Conservation (phyloP, 2,797 vertebrate species). For the Hypotaenidia okinawae region DNA sequence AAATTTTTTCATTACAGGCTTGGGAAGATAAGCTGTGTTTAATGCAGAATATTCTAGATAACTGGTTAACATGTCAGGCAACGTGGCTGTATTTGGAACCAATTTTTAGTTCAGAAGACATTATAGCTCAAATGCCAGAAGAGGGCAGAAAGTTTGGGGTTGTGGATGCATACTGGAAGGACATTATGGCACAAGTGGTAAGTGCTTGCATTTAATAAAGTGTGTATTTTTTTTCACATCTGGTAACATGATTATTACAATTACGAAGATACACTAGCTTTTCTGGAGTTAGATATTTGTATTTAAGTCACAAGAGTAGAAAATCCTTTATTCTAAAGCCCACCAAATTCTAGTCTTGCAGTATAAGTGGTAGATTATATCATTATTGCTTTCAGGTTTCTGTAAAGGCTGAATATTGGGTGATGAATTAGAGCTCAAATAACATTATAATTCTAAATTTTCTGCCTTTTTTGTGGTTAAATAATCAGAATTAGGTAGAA, state of each 20-base stretch:
- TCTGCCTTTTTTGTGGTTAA: background rate
- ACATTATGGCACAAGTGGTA: slow-evolving; percentile 86
- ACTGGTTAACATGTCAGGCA: slow-evolving; percentile 88
- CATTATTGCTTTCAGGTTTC: background rate
- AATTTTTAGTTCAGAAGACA: slow-evolving; percentile 95
- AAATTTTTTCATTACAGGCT: slow-evolving; percentile 75
- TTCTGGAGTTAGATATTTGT: background rate
- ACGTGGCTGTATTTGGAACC: slow-evolving; percentile 94
- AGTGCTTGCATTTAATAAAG: slow-evolving; percentile 33
- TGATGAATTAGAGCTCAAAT: background rate
- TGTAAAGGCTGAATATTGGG: background rate
- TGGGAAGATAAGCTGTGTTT: slow-evolving; percentile 90
- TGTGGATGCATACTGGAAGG: slow-evolving; percentile 89
- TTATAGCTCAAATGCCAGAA: slow-evolving; percentile 93
- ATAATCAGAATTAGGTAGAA: background rate
- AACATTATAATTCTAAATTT: background rate
- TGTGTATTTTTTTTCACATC: background rate
- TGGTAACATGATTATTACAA: background rate
- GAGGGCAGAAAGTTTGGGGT: slow-evolving; percentile 88
- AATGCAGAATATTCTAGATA: slow-evolving; percentile 90
- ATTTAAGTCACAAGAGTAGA: background rate
- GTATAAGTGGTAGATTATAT: background rate
- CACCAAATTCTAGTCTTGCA: background rate
- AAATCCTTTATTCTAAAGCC: background rate
- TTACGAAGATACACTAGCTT: background rate